Evolutionary conservation across 2,113 vertebrate species (phyloP).

Genomic region (Poicephalus gulielmi): DNA sequence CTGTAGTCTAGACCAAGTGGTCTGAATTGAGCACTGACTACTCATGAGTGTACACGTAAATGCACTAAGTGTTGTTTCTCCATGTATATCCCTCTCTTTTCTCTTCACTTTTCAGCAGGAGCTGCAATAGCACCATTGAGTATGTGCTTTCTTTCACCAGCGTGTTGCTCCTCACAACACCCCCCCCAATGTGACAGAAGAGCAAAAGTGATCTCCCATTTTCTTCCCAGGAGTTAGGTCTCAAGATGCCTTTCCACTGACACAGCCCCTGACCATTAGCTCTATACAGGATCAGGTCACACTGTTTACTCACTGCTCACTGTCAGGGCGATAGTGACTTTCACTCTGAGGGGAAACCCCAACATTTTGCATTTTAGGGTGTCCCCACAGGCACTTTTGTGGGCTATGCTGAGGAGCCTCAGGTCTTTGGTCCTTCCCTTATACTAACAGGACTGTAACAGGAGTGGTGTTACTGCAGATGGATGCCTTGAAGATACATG

Average conservation of each 20-base stretch:
- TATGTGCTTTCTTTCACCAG: neutral
- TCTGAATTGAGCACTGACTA: neutral
- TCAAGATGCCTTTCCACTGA: neutral
- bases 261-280: rapidly evolving
- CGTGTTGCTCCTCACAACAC: neutral
- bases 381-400: neutral
- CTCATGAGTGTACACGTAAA: neutral
- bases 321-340: neutral
- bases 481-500: neutral
- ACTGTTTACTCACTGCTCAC: neutral
- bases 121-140: rapidly evolving
- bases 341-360: rapidly evolving
- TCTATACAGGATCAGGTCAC: neutral
- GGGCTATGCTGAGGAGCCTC: rapidly evolving
- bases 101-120: neutral
- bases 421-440: neutral
- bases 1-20: neutral
- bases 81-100: rapidly evolving
- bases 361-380: neutral
- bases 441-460: neutral
- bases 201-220: rapidly evolving
- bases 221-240: neutral
- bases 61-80: neutral
- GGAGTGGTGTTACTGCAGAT: neutral
- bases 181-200: neutral